A percentile compares a stretch with the other conserved stretches of the same genome.
These are phyloP conservation scores for Linnaemya tessellans DNA, from an alignment of 2,888 invertebrate genomes.

Conservation along the genomic window DNA sequence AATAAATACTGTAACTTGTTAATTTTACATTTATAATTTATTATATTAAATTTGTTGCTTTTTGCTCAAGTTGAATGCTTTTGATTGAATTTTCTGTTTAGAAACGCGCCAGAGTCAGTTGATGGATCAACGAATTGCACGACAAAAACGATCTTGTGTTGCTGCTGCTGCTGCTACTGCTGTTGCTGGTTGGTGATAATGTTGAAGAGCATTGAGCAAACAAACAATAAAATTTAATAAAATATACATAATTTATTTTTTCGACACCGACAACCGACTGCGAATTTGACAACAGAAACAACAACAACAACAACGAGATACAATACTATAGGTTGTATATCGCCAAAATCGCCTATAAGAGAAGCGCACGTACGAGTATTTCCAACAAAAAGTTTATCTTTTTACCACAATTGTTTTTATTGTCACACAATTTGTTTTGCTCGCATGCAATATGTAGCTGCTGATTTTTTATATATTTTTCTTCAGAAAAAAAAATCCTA, in stretches of 20 bases:
- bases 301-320: conserved; percentile 9
- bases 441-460: conserved; percentile 27
- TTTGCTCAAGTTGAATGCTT: conserved; percentile 33
- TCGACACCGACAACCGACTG: conserved; percentile 51
- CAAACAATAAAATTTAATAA: conserved; percentile 65
- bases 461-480: neutral
- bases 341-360: conserved; percentile 24
- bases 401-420: conserved; percentile 49
- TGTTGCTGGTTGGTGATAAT: conserved; percentile 42
- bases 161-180: conserved; percentile 26
- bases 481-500: conserved; percentile 1
- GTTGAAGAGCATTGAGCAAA: conserved; percentile 62
- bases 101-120: conserved; percentile 57
- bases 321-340: neutral
- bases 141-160: conserved; percentile 58
- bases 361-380: conserved; percentile 12
- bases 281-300: conserved; percentile 54
- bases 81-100: conserved; percentile 46
- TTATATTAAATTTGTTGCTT: conserved; percentile 40
- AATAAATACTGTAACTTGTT: conserved; percentile 34
- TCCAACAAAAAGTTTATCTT: conserved; percentile 14
- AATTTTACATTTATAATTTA: conserved; percentile 40
- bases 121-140: conserved; percentile 58
- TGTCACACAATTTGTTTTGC: conserved; percentile 63
- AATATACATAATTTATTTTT: conserved; percentile 46